A percentile compares a stretch with the other conserved stretches of the same genome.
Evolutionary conservation across 2,113 vertebrate genomes (phyloP).

Genomic region (Bos taurus): ARS-UCD2.0 NC_037332.1:10370001-10370500

Average conservation of each 20-base stretch:
- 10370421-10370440: not conserved
- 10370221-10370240: not conserved
- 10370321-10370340: not conserved
- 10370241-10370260: not conserved
- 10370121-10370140: not conserved
- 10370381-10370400: not conserved
- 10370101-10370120: not conserved
- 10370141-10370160: not conserved
- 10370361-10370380: not conserved
- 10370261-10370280: not conserved
- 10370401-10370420: not conserved
- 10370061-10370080: not conserved
- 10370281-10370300: not conserved
- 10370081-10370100: not conserved
- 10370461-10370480: not conserved
- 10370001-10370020: accelerated
- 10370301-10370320: not conserved
- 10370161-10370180: not conserved
- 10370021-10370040: not conserved
- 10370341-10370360: not conserved
- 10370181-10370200: not conserved
- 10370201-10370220: not conserved
- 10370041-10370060: not conserved
- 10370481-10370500: not conserved
- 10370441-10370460: not conserved